phyloP scores from a whole-genome alignment of 2,888 invertebrate species.

The Heteromurus nitidus region DNA sequence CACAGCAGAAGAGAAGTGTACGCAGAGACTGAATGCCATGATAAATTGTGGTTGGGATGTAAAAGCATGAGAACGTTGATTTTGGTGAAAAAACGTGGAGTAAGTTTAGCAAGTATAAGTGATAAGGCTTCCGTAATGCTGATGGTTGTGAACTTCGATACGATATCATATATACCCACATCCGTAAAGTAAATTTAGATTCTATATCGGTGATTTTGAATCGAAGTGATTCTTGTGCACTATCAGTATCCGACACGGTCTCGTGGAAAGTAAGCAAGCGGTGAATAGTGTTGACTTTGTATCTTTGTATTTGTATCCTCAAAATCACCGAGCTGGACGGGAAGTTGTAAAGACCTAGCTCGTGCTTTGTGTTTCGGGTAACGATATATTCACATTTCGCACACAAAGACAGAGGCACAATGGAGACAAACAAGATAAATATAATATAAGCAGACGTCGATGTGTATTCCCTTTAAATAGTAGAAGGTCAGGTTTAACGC shows the following conservation, averaged over 20 bases:
- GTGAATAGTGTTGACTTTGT: neutral
- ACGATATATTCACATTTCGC: no score
- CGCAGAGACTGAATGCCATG: neutral
- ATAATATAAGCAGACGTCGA: no score
- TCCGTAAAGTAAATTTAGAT: neutral
- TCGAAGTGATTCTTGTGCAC: neutral
- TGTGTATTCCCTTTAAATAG: neutral
- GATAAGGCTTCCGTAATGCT: no score
- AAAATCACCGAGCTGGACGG: neutral
- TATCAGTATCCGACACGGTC: neutral
- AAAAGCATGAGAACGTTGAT: neutral
- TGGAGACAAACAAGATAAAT: no score
- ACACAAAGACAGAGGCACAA: no score
- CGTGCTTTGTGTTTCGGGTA: neutral
- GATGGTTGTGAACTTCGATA: no score
- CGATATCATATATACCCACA: neutral
- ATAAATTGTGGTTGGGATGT: neutral
- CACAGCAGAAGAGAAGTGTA: constrained; percentile 5
- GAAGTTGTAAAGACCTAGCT: neutral
- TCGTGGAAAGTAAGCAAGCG: neutral
- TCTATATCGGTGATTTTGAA: neutral
- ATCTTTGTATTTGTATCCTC: neutral
- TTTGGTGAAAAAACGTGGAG: constrained; percentile 1
- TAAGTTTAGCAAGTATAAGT: no score
- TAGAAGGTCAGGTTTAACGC: constrained; percentile 40